Base-by-base conservation (phyloP, 1,140 invertebrate species). In the Rhynchophorus ferrugineus region DNA sequence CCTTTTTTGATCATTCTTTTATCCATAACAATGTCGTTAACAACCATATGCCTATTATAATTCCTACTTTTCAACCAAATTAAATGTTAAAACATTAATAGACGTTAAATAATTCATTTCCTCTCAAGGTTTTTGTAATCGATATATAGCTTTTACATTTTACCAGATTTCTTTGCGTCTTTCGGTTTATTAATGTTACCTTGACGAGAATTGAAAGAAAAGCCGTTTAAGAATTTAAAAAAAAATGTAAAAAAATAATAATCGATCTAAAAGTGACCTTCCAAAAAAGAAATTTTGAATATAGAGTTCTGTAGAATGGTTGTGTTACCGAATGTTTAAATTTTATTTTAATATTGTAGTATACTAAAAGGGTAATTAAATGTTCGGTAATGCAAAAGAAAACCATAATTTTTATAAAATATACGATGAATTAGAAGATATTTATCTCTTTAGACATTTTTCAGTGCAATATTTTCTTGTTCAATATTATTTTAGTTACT, bases 1-100 rank as follows among this genome's bases (percentile, higher is more conserved):
- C 66, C 41, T 67, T 67, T 56, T 67, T 69, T 49, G 67, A 69
- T 58, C 66, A 69, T 56, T 62, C 66, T 16, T 66, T 66, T 52
- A 61, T 68, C 54, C 66, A 68, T 7, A 64, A 53, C 37, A 64
- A 63, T 46, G 54, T 58, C 37, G 59, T 69, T 37, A 68, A 65
- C 54, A 61, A 60, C 22, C 67, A 69, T 53, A 67, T 69, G 64
- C 64, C 66, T 14, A 65, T 69, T 44, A 65, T 69, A 45, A 69
- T 69, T 50, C 67, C 67, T 14, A 68, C 65, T 14, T 69, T 69
- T 58, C 66, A 65, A 54, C 65, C 67, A 29, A 67, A 66, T 57
- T 66, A 61, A 62, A 16, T 39, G 14, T 21, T 43, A 43, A 29
- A 11, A 21, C 21, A 11, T 3, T 20, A 44, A 45, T 3, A 33